Conservation (phyloP, 2,797 vertebrate genomes). For the Craterocephalus amniculus region DNA sequence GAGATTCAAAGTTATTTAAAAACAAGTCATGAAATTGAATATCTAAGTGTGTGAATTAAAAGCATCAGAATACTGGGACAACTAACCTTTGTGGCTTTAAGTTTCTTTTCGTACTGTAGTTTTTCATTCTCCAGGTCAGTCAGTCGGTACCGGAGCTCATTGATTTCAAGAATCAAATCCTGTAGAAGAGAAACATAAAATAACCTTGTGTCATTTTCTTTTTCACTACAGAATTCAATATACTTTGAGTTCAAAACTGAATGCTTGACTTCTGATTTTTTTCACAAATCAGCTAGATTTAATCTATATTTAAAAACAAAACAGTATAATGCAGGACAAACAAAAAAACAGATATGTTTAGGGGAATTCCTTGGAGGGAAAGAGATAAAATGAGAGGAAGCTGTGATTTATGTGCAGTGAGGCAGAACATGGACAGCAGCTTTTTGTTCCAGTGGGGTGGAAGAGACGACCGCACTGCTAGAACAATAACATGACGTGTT, state of each 20-base stretch:
- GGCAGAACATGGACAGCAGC: slow-evolving; percentile 59
- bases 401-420: slow-evolving; percentile 52
- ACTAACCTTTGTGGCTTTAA: slow-evolving; percentile 96
- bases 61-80: not conserved
- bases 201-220: not conserved
- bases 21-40: not conserved
- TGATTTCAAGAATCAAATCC: slow-evolving; percentile 94
- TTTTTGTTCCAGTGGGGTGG: slow-evolving; percentile 64
- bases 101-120: slow-evolving; percentile 95
- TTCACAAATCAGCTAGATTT: not conserved
- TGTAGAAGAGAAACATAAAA: slow-evolving; percentile 51
- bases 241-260: not conserved
- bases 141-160: slow-evolving; percentile 89
- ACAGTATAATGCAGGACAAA: not conserved
- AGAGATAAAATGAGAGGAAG: slow-evolving; percentile 54
- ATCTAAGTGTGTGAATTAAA: not conserved
- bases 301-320: not conserved
- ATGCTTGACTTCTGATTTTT: not conserved
- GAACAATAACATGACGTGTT: slow-evolving; percentile 65
- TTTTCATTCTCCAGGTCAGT: slow-evolving; percentile 93
- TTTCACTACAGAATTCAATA: not conserved
- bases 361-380: slow-evolving; percentile 39
- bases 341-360: not conserved
- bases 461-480: slow-evolving; percentile 43
- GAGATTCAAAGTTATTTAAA: not conserved